phyloP scores from a whole-genome alignment of 2,888 invertebrate species.

The Cremastinae sp. region DNA sequence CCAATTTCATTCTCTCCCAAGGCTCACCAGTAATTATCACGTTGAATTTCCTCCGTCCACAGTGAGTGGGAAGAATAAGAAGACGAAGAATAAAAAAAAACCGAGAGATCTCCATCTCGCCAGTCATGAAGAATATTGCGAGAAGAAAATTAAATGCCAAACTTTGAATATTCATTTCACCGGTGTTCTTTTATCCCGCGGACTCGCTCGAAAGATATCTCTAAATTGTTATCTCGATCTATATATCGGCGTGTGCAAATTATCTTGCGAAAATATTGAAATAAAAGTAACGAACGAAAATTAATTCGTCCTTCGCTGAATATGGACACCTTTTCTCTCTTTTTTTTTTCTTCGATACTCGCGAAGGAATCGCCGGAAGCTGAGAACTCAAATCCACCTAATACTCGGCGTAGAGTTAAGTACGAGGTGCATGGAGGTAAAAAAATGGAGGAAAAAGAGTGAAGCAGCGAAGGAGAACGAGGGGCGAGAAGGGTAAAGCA shows the following conservation, averaged over 20 bases:
- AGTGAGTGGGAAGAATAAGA: constrained; percentile 15
- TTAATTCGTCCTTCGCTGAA: not conserved
- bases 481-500: constrained; percentile 30
- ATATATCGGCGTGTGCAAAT: too few relatives aligned
- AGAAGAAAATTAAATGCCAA: constrained; percentile 11
- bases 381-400: constrained; percentile 13
- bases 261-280: too few relatives aligned
- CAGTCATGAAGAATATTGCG: constrained; percentile 22
- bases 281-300: too few relatives aligned
- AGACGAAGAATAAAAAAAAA: too few relatives aligned
- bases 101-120: constrained; percentile 1
- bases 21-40: constrained; percentile 53
- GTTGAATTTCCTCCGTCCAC: constrained; percentile 46
- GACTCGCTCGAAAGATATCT: too few relatives aligned
- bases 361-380: constrained; percentile 15
- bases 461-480: constrained; percentile 16
- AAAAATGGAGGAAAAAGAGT: constrained; percentile 11
- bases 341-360: constrained; percentile 1
- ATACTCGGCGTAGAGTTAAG: too few relatives aligned
- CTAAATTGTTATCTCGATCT: too few relatives aligned
- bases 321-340: too few relatives aligned
- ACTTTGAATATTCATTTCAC: constrained; percentile 17
- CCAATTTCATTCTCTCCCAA: constrained; percentile 32
- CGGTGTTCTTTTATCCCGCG: not conserved
- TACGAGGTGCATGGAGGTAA: constrained; percentile 14